Evolutionary conservation across 1,140 invertebrate species (phyloP).

Genomic region (Nebria ingens): DNA sequence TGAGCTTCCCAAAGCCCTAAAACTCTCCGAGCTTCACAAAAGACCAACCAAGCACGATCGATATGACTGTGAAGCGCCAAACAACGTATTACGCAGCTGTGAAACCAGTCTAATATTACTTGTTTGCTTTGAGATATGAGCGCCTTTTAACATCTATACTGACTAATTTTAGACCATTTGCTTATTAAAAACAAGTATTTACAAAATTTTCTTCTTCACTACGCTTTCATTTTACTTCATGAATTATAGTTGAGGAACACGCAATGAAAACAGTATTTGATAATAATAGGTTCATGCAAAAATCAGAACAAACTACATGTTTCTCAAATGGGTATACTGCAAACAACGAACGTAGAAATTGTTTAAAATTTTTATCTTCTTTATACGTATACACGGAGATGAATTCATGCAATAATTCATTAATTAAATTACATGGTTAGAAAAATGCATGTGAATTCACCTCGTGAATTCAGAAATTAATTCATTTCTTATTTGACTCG

Average conservation of each 20-base stretch:
- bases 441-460: too few relatives aligned
- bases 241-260: not conserved
- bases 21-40: slow-evolving; percentile 8
- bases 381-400: too few relatives aligned
- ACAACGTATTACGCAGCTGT: not conserved
- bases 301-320: too few relatives aligned
- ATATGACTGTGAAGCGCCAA: not conserved
- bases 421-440: too few relatives aligned
- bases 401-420: too few relatives aligned
- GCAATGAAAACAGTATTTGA: too few relatives aligned
- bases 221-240: not conserved
- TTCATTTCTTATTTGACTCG: too few relatives aligned
- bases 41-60: not conserved
- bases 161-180: slow-evolving; percentile 9
- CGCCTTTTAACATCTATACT: slow-evolving; percentile 9
- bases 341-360: too few relatives aligned
- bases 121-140: slow-evolving; percentile 8
- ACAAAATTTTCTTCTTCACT: slow-evolving; percentile 6
- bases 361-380: too few relatives aligned
- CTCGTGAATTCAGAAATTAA: too few relatives aligned
- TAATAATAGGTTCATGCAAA: too few relatives aligned
- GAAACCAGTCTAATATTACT: not conserved
- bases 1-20: slow-evolving; percentile 7
- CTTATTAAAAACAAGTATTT: slow-evolving; percentile 10
- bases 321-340: too few relatives aligned